Evolutionary conservation across 2,888 invertebrate species (phyloP), one percentile per base, ranked within the genome.

Genomic region (Eulithis testata): DNA sequence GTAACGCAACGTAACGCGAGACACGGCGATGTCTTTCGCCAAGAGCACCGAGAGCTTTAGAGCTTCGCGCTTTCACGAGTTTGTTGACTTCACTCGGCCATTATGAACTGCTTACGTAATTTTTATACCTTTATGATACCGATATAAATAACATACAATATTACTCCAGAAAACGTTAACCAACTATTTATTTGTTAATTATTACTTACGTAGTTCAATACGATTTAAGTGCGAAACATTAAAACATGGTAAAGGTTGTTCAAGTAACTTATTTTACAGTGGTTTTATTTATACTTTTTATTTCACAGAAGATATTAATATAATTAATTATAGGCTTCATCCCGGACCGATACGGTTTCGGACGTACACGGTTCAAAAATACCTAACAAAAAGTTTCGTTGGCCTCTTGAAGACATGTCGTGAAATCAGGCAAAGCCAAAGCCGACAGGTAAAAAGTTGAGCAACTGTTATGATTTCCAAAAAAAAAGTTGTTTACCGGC

Each of bases 11-110:
- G 76, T 66, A 75, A 72, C 69, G 68, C 76, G 80, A 72, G 83
- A 81, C 81, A 44, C 57, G 90, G 89, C 90, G 90, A 91, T 88
- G 91, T 91, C 91, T 91, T 91, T 90, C 88, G 77, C 89, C 88
- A 77, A 82, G 83, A 21, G 21, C 21, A 21, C 21, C 21, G 21
- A 85, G 79, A 85, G 79, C 78, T 82, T 79, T 80, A 81, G 80
- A 79, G 81, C 75, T 79, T 79, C 81, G 81, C 82, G 81, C 84
- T 85, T 85, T 85, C 83, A 84, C 79, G 82, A 83, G 87, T 87
- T 85, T 85, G 79, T 88, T 87, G 86, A 87, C 85, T 80, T 73
- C 78, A 67, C 73, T 73, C 70, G 54, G 14, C 59, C 64, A 70
- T 71, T 70, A 69, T 66, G 66, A 65, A 59, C 45, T 64, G 70